phyloP scores from a whole-genome alignment of 1,140 invertebrate species.

The Cephus cinctus region DNA sequence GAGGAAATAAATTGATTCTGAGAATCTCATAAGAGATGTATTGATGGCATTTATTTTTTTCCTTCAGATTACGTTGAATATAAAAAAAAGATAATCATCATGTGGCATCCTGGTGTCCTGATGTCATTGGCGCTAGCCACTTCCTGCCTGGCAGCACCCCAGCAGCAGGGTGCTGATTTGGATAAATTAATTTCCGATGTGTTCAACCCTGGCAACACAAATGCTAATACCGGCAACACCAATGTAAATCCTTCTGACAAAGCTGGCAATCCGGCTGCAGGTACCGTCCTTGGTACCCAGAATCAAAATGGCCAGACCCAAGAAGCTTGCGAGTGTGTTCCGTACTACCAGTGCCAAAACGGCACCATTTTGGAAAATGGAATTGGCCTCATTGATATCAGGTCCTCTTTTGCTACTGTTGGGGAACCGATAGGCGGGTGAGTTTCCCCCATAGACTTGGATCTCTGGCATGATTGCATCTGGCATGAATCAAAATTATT shows the following conservation, averaged over 20 bases:
- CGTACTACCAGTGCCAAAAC: conserved; percentile 71
- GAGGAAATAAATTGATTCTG: no score
- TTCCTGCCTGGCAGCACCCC: conserved; percentile 14
- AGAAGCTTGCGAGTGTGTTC: conserved; percentile 57
- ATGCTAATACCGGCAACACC: background rate
- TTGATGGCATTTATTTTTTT: no score
- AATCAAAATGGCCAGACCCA: conserved; percentile 15
- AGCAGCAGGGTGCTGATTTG: conserved; percentile 12
- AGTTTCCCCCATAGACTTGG: conserved; percentile 20
- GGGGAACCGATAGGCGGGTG: conserved; percentile 18
- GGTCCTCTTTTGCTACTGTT: conserved; percentile 42
- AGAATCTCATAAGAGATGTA: no score
- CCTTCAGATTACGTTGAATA: no score
- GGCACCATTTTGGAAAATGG: conserved; percentile 69
- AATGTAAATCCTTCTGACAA: background rate
- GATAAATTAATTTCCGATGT: conserved; percentile 25
- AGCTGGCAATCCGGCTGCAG: background rate
- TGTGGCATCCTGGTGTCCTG: conserved; percentile 6
- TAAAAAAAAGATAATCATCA: conserved; percentile 11
- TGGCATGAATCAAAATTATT: no score
- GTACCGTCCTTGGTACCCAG: conserved; percentile 19
- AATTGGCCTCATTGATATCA: conserved; percentile 74
- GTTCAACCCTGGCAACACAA: conserved; percentile 18
- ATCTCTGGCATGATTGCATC: conserved; percentile 13
- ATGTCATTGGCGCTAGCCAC: background rate